These are phyloP conservation scores for Drosophila mojavensis DNA, from an alignment of 1,140 invertebrate species.

Conservation along the genomic window DNA sequence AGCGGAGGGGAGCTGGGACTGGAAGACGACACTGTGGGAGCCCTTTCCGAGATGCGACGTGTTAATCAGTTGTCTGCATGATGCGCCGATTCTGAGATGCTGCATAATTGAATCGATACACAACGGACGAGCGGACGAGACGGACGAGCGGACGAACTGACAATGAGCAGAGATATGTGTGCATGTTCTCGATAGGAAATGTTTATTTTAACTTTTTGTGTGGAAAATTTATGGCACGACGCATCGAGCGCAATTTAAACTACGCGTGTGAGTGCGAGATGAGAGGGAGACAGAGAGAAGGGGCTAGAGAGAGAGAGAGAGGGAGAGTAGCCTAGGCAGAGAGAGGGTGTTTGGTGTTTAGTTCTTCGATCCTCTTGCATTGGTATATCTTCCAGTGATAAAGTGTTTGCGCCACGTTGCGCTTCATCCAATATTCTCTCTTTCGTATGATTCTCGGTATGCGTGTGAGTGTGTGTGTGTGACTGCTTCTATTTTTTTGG, in stretches of 20 bases:
- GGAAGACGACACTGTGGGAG: conserved; percentile 57
- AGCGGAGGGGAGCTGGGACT: neutral
- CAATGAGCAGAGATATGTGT: conserved; percentile 49
- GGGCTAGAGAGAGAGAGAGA: conserved; percentile 3
- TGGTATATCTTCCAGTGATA: conserved; percentile 50
- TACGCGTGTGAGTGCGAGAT: conserved; percentile 72
- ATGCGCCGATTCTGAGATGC: conserved; percentile 52
- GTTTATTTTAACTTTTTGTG: conserved; percentile 42
- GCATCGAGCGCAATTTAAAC: conserved; percentile 72
- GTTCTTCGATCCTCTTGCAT: conserved; percentile 16
- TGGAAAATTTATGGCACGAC: conserved; percentile 73
- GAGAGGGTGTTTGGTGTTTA: neutral
- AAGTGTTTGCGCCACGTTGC: conserved; percentile 57
- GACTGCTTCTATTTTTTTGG: conserved; percentile 35
- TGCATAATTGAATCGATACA: conserved; percentile 49
- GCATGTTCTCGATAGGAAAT: conserved; percentile 36
- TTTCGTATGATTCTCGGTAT: conserved; percentile 11
- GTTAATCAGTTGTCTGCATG: conserved; percentile 72
- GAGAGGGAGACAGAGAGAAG: conserved; percentile 13
- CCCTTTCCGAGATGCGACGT: conserved; percentile 32
- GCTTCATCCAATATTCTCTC: conserved; percentile 61
- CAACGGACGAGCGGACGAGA: conserved; percentile 11
- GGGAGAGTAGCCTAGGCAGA: neutral
- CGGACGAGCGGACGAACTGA: neutral
- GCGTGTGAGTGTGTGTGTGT: too few species aligned